Evolutionary conservation across 2,113 vertebrate species (phyloP).

Genomic region (Arizona elegans): DNA sequence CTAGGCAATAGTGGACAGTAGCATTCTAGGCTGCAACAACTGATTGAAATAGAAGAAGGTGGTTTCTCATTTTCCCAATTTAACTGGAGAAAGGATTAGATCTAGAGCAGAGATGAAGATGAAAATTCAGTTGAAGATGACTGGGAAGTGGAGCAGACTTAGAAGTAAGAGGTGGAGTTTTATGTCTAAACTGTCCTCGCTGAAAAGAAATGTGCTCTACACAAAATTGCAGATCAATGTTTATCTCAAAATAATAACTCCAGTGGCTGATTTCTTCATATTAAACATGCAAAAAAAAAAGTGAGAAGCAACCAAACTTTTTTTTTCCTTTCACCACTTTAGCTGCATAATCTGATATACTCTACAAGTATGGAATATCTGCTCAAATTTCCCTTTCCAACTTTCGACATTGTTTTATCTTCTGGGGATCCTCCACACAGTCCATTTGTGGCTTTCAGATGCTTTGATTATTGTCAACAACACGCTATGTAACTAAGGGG

Average conservation of each 20-base stretch:
- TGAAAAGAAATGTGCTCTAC: not conserved
- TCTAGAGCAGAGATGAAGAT: not conserved
- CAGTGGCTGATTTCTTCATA: not conserved
- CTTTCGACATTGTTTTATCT: constrained; percentile 16
- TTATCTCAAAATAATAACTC: not conserved
- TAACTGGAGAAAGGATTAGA: not conserved
- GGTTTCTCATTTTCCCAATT: not conserved
- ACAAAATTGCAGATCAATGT: not conserved
- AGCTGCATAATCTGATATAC: not conserved
- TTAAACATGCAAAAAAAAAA: not conserved
- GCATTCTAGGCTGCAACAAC: not conserved
- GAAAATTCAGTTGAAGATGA: not conserved
- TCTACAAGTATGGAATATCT: not conserved
- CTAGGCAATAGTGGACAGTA: not conserved
- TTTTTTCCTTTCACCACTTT: not conserved
- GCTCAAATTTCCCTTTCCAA: not conserved
- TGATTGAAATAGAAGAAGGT: not conserved
- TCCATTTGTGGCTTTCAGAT: constrained; percentile 6
- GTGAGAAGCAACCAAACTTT: too few relatives aligned
- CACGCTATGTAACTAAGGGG: not conserved
- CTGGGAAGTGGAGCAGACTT: not conserved
- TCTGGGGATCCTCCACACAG: not conserved
- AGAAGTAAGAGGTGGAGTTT: not conserved
- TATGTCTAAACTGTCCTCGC: not conserved
- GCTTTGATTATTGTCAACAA: constrained; percentile 14